These are phyloP conservation scores for Rousettus leschenaultii DNA, from an alignment of 2,113 vertebrate species.

Conservation along the genomic window DNA sequence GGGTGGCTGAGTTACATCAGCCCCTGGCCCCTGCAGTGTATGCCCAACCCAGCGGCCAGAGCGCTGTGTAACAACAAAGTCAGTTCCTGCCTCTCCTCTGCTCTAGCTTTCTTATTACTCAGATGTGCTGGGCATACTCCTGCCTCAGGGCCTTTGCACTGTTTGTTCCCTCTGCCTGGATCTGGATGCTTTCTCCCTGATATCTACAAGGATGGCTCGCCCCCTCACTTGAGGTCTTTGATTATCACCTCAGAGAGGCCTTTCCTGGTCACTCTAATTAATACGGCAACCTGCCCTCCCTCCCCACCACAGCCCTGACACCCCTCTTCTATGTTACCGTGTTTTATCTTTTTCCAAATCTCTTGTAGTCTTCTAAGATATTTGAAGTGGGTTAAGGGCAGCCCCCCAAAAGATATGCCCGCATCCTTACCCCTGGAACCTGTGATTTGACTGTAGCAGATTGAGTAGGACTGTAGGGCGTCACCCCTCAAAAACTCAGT, in stretches of 20 bases:
- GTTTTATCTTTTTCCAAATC: neutral
- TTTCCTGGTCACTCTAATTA: neutral
- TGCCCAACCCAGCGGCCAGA: neutral
- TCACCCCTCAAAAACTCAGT: neutral
- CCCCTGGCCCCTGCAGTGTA: neutral
- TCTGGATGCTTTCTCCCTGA: neutral
- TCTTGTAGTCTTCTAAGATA: neutral
- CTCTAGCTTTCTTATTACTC: neutral
- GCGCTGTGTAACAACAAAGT: neutral
- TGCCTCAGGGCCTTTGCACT: slow-evolving; percentile 1
- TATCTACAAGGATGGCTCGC: neutral
- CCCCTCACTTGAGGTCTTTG: neutral
- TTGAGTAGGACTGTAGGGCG: no score
- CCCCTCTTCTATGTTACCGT: neutral
- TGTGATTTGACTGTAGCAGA: neutral
- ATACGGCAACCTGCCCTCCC: neutral
- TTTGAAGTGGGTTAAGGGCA: neutral
- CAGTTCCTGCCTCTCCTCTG: neutral
- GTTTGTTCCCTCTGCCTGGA: neutral
- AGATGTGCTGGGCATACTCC: neutral
- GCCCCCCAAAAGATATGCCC: neutral
- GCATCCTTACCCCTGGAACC: neutral
- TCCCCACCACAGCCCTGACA: neutral
- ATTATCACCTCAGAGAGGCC: neutral
- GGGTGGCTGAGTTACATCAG: neutral